Conservation (phyloP, 2,888 invertebrate species). For the Beris morrisii region DNA sequence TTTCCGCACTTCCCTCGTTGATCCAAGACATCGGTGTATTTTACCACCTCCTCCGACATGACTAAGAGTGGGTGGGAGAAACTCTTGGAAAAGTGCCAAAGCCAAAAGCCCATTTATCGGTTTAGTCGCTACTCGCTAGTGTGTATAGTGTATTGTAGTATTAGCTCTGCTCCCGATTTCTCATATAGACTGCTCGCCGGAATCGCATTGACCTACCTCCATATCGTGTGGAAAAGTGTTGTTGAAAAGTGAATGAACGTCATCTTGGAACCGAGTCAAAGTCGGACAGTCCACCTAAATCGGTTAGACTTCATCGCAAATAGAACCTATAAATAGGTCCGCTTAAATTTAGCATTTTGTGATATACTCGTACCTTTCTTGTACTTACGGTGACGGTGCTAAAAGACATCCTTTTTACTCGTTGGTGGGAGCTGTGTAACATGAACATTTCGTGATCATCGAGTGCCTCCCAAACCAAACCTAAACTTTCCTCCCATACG, state of each 20-base stretch:
- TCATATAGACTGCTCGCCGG: conserved; percentile 8
- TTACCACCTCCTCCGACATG: too few relatives aligned
- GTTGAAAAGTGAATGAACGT: conserved; percentile 25
- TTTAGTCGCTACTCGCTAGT: conserved; percentile 7
- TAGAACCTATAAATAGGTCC: conserved; percentile 19
- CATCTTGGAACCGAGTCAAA: background rate
- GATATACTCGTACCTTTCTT: too few relatives aligned
- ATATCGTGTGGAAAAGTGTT: background rate
- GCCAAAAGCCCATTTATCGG: conserved; percentile 22
- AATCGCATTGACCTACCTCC: conserved; percentile 6
- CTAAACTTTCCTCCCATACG: background rate
- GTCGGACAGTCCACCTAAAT: background rate
- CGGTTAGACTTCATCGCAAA: conserved; percentile 2
- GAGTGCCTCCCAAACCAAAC: conserved; percentile 11
- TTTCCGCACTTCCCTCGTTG: too few relatives aligned
- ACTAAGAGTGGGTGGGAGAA: conserved; percentile 10
- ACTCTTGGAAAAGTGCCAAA: conserved; percentile 33
- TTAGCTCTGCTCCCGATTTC: conserved; percentile 11
- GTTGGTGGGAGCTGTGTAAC: conserved; percentile 2
- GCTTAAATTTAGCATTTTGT: background rate
- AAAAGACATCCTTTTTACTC: too few relatives aligned
- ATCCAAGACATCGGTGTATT: too few relatives aligned
- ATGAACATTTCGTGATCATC: conserved; percentile 22
- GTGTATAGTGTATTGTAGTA: conserved; percentile 1
- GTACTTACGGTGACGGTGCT: too few relatives aligned